Conservation (phyloP, 2,888 invertebrate species). For the Pachydiplax longipennis region DNA sequence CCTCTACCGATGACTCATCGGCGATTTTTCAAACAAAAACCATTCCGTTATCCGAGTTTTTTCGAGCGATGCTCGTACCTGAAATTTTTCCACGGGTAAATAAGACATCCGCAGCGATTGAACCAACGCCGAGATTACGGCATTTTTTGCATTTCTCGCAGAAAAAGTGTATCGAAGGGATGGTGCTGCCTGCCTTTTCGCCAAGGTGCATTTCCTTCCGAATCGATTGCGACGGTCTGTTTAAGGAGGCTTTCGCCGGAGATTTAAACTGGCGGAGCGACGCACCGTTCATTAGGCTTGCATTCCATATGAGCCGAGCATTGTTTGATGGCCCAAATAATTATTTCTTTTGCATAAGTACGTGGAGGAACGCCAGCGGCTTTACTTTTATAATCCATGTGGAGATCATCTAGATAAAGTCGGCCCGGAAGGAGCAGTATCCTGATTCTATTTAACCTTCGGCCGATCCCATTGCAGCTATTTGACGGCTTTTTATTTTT, state of each 20-base stretch:
- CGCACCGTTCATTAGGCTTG: background rate
- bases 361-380: background rate
- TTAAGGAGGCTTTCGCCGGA: background rate
- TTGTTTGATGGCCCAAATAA: background rate
- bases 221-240: background rate
- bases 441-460: background rate
- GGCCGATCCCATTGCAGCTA: background rate
- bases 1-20: background rate
- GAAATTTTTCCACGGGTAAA: background rate
- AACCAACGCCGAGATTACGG: too few relatives aligned
- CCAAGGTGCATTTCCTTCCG: background rate
- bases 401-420: background rate
- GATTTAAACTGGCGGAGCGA: background rate
- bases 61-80: background rate
- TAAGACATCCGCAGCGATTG: background rate
- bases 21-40: background rate
- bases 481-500: background rate
- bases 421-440: background rate
- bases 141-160: too few relatives aligned
- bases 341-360: background rate
- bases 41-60: background rate
- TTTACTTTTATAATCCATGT: background rate
- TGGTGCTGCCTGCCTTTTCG: background rate
- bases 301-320: background rate
- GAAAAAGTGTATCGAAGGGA: background rate